Evolutionary conservation across 2,113 vertebrate genomes (phyloP), one percentile per base, ranked within the genome.

Genomic region (Asarcornis scutulata): DNA sequence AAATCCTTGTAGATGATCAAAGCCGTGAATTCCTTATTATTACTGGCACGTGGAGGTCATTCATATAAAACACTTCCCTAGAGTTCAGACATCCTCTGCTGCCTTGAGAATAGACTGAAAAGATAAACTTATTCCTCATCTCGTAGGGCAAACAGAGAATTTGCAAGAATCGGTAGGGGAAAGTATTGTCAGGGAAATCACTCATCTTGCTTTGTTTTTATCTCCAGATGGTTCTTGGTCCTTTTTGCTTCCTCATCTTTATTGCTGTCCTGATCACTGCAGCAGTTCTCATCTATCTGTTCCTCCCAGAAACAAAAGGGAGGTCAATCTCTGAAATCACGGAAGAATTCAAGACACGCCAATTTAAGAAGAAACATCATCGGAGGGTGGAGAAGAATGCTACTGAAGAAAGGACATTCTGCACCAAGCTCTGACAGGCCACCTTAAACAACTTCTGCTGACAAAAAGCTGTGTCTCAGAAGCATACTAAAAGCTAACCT

Each of bases 221-320:
- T 92, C 95, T 88, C 17, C 96, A 99, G 99, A 96, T 98, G 36
- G 83, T 98, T 72, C 93, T 99, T 62, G 85, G 96, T 18, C 96
- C 97, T 91, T 98, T 98, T 76, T 98, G 98, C 95, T 99, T 99
- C 95, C 96, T 99, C 69, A 93, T 99, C 86, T 99, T 99, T 91
- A 90, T 98, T 75, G 86, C 40, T 21, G 97, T 97, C 89, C 98
- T 98, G 83, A 10, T 96, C 26, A 10, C 59, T 86, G 95, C 96
- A 36, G 97, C 53, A 0, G 13, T 97, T 58, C 98, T 97, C n/a
- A 75, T 98, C 74, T 98, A 96, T 93, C 92, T 97, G 74, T 96
- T 97, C 20, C 67, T 99, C 48, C 98, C 98, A 4, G 98, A 99
- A 94, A 98, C 97, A 75, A 98, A 97, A 92, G 98, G 98, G 60